Evolutionary conservation across 2,888 invertebrate genomes (phyloP).

Genomic region (Cremastinae sp.): DNA sequence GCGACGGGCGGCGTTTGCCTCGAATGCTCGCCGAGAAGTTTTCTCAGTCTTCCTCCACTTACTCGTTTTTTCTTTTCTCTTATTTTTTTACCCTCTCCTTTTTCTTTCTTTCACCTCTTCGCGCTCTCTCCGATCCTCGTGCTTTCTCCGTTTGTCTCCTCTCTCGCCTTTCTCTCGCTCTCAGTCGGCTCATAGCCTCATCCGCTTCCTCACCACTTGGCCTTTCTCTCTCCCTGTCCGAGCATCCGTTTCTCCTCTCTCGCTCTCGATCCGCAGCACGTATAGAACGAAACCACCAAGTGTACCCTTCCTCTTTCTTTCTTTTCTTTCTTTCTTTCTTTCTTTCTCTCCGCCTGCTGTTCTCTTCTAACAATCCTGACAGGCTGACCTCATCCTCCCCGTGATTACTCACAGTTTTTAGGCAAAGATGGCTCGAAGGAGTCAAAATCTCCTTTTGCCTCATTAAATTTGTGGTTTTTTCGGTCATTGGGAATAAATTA

Average conservation of each 20-base stretch:
- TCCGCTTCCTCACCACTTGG: conserved; percentile 61
- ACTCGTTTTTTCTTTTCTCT: conserved; percentile 60
- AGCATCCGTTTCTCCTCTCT: conserved; percentile 67
- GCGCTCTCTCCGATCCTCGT: conserved; percentile 51
- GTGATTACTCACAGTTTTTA: conserved; percentile 54
- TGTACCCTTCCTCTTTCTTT: conserved; percentile 26
- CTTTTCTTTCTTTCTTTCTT: conserved; percentile 53
- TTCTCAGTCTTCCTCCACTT: conserved; percentile 76
- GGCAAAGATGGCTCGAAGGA: conserved; percentile 35
- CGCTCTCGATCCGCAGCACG: conserved; percentile 64
- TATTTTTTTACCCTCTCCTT: conserved; percentile 55
- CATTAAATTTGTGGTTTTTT: no score
- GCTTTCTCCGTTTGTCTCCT: conserved; percentile 48
- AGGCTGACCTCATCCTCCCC: conserved; percentile 46
- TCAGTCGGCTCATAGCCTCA: conserved; percentile 59
- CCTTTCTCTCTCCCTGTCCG: conserved; percentile 61
- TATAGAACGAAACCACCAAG: conserved; percentile 50
- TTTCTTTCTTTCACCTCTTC: conserved; percentile 61
- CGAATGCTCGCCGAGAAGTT: conserved; percentile 79
- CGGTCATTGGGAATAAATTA: no score
- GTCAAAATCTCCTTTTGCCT: no score
- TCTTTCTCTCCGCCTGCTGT: conserved; percentile 43
- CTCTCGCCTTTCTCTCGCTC: conserved; percentile 53
- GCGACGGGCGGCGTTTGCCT: conserved; percentile 81
- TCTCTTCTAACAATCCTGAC: conserved; percentile 59